phyloP scores from a whole-genome alignment of 2,113 vertebrate species.

The Cottus gobio region DNA sequence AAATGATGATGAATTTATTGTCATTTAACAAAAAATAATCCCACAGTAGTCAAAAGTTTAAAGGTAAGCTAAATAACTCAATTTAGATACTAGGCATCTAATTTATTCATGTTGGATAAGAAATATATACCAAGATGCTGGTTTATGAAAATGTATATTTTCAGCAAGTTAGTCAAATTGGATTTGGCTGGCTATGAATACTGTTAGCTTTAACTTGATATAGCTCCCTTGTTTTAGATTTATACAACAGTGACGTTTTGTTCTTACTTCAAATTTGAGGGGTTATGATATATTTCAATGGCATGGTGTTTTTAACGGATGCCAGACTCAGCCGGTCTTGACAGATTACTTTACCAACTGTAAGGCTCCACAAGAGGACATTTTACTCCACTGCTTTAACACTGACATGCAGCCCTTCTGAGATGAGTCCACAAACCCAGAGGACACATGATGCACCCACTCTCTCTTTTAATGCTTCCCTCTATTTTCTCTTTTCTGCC shows the following conservation, averaged over 20 bases:
- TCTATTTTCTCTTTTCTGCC: background rate
- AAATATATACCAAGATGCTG: too few relatives aligned
- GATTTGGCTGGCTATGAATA: background rate
- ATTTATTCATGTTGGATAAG: too few relatives aligned
- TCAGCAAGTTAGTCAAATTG: background rate
- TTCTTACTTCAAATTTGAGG: background rate
- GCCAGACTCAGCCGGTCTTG: background rate
- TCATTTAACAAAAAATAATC: background rate
- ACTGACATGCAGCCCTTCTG: background rate
- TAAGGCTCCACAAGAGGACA: background rate
- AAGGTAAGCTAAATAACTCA: too few relatives aligned
- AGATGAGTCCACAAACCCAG: conserved; percentile 8
- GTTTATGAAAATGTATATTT: background rate
- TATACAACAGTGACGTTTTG: background rate
- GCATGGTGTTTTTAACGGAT: background rate
- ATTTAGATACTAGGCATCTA: too few relatives aligned
- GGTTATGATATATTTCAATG: background rate
- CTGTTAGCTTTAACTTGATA: background rate
- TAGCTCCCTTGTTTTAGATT: background rate
- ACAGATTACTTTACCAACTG: background rate
- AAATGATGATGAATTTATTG: background rate
- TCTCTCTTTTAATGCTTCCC: background rate
- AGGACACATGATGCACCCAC: conserved; percentile 6
- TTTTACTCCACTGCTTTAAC: conserved; percentile 8
- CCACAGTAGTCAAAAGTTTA: too few relatives aligned